These are phyloP conservation scores for Parotocinclus haroldoi DNA, from an alignment of 2,797 vertebrate genomes.

Conservation along the genomic window DNA sequence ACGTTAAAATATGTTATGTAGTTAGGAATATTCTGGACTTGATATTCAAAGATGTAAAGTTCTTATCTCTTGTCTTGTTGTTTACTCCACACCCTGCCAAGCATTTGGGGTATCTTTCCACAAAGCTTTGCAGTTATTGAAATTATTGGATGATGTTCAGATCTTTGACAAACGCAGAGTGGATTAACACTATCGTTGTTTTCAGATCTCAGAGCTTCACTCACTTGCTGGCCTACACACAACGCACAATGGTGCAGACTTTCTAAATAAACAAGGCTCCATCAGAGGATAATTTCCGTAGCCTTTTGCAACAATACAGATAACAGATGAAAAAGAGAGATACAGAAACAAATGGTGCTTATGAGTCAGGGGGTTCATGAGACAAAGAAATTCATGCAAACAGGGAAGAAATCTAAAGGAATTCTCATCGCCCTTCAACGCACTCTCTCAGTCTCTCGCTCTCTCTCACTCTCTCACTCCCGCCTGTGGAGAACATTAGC, in stretches of 20 bases:
- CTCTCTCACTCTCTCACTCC: slow-evolving; percentile 57
- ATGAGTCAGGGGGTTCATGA: slow-evolving; percentile 19
- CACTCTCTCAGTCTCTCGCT: slow-evolving; percentile 50
- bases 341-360: slow-evolving; percentile 13
- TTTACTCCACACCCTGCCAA: no score
- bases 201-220: background rate
- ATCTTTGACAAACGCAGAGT: background rate
- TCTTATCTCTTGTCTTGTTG: no score
- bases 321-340: background rate
- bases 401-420: slow-evolving; percentile 69
- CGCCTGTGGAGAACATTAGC: slow-evolving; percentile 88
- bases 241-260: background rate
- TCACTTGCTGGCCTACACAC: background rate
- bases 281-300: slow-evolving; percentile 11
- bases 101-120: no score
- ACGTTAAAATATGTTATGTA: no score
- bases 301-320: slow-evolving; percentile 17
- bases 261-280: background rate
- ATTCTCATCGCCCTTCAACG: slow-evolving; percentile 60
- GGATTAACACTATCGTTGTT: no score
- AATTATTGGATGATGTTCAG: background rate
- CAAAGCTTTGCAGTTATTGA: background rate
- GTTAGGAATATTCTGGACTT: no score
- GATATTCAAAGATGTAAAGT: no score
- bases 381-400: slow-evolving; percentile 34